These are phyloP conservation scores for Yasuhikotakia modesta DNA, from an alignment of 2,797 vertebrate species.

Conservation along the genomic window DNA sequence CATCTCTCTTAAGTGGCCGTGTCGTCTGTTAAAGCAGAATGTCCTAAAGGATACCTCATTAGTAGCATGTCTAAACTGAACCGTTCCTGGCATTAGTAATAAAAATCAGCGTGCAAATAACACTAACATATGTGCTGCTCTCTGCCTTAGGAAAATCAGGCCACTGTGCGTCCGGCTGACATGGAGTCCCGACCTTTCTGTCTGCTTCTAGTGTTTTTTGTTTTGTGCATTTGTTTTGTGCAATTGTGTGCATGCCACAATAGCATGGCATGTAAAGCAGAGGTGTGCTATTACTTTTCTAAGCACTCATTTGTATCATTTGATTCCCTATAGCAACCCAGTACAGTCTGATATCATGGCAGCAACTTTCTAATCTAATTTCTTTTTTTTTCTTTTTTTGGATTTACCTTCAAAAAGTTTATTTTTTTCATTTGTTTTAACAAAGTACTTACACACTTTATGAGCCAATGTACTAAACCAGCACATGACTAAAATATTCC, in stretches of 20 bases:
- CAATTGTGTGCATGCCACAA: neutral
- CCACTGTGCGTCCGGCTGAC: slow-evolving; percentile 53
- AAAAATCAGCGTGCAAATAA: slow-evolving; percentile 71
- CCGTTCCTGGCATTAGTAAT: slow-evolving; percentile 40
- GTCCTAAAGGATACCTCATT: neutral
- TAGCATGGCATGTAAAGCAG: neutral
- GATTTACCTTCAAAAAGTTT: too few relatives aligned
- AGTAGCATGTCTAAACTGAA: slow-evolving; percentile 16
- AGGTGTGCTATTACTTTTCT: neutral
- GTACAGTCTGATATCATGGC: neutral
- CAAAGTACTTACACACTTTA: neutral
- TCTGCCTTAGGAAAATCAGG: slow-evolving; percentile 65
- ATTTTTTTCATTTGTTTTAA: neutral
- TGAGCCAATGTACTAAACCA: neutral
- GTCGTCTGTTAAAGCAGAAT: neutral
- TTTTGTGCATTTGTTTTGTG: slow-evolving; percentile 46
- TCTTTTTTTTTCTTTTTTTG: too few relatives aligned
- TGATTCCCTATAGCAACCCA: neutral
- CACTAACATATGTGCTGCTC: slow-evolving; percentile 67
- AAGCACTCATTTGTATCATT: neutral
- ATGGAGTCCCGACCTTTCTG: slow-evolving; percentile 60
- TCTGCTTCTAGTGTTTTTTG: too few relatives aligned
- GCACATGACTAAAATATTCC: slow-evolving; percentile 15
- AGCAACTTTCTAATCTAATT: neutral
- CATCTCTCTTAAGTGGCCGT: neutral